phyloP scores from a whole-genome alignment of 1,140 invertebrate genomes.

The Orius laevigatus region DNA sequence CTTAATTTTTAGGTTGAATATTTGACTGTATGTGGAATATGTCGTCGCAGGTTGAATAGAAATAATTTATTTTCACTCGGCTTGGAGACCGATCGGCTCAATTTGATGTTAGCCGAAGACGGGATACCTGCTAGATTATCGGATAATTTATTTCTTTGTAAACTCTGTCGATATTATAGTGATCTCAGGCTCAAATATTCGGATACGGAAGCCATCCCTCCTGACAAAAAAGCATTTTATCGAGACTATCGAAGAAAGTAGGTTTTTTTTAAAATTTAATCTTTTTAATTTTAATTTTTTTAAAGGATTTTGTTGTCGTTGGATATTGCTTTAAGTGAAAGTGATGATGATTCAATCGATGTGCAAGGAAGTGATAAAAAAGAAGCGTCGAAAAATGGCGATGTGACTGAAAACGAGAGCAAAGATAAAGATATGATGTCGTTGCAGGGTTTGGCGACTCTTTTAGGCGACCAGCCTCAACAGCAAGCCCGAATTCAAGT shows the following conservation, averaged over 20 bases:
- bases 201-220: slow-evolving; percentile 30
- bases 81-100: slow-evolving; percentile 46
- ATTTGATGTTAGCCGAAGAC: slow-evolving; percentile 41
- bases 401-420: slow-evolving; percentile 3
- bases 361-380: slow-evolving; percentile 18
- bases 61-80: slow-evolving; percentile 31
- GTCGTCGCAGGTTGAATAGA: slow-evolving; percentile 49
- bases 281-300: slow-evolving; percentile 18
- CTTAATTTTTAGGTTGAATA: slow-evolving; percentile 33
- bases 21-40: slow-evolving; percentile 55
- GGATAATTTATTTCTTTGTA: slow-evolving; percentile 51
- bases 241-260: slow-evolving; percentile 51
- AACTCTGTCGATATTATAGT: slow-evolving; percentile 59
- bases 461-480: slow-evolving; percentile 12
- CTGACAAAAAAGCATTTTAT: slow-evolving; percentile 39
- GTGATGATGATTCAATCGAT: slow-evolving; percentile 30
- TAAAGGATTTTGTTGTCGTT: slow-evolving; percentile 53
- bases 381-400: slow-evolving; percentile 30
- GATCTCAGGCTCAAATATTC: slow-evolving; percentile 44
- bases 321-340: slow-evolving; percentile 46
- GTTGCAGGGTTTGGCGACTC: slow-evolving; percentile 10
- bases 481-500: slow-evolving; percentile 15
- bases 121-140: slow-evolving; percentile 46
- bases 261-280: slow-evolving; percentile 10
- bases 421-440: slow-evolving; percentile 12